Evolutionary conservation across 1,140 invertebrate species (phyloP).

Genomic region (Sweltsa coloradensis): DNA sequence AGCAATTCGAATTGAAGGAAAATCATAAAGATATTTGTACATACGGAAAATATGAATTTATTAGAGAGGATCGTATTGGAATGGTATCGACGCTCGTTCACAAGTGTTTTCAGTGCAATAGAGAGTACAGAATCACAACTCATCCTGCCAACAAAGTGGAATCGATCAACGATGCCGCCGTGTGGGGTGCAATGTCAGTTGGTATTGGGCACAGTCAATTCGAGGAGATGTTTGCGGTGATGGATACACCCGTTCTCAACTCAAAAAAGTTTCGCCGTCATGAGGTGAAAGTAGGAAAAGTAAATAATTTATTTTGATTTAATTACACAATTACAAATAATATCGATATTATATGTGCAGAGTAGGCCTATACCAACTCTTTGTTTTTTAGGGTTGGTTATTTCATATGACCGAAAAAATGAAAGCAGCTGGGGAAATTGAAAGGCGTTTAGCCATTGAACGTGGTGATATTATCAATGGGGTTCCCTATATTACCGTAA

Average conservation of each 20-base stretch:
- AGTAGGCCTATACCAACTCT: neutral
- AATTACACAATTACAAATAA: neutral
- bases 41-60: neutral
- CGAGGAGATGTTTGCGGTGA: neutral
- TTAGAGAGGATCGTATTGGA: neutral
- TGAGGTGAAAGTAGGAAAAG: neutral
- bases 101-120: neutral
- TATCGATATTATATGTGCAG: neutral
- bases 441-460: conserved; percentile 12
- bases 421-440: conserved; percentile 13
- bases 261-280: neutral
- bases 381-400: neutral
- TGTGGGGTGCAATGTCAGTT: neutral
- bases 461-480: conserved; percentile 14
- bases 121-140: neutral
- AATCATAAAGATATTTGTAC: neutral
- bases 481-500: conserved; percentile 16
- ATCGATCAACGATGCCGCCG: conserved; percentile 3
- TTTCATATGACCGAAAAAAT: neutral
- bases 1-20: neutral
- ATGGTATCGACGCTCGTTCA: neutral
- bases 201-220: neutral
- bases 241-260: neutral
- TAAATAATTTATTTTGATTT: neutral
- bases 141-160: neutral